Evolutionary conservation across 2,797 vertebrate species (phyloP), one percentile per base, ranked within the genome.

Genomic region (Limnodromus scolopaceus): DNA sequence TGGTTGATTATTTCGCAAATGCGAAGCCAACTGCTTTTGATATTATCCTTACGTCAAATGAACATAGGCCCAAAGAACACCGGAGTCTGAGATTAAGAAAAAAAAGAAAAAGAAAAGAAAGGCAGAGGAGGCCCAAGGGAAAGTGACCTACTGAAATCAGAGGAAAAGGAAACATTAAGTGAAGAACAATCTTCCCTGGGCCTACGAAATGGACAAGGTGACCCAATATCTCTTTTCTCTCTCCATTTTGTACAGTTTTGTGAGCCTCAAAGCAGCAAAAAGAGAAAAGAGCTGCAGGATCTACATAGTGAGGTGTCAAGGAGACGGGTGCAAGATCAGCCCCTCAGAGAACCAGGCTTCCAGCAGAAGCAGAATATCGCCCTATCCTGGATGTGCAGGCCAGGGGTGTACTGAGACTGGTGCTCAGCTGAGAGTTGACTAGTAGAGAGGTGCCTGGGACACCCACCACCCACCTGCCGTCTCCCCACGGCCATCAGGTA

Each of bases 381-480:
- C 43, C 34, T 34, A 4, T n/a, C n/a, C n/a, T 0, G 32, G 11
- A 12, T 13, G 54, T 2, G 1, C 25, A 15, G 20, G 61, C 43
- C 43, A 9, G 23, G 12, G 13, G 6, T 0, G 0, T 3, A 32
- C 5, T 7, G 6, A 13, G 16, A 10, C 0, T 1, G 32, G 11
- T 49, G 76, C 15, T 19, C 25, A 4, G 38, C 61, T 15, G 6
- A 38, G 34, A 34, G 17, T 14, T 1, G 38, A 53, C 32, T 5
- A 25, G 19, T 27, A 8, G 54, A 38, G 57, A 24, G 32, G 13
- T 19, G 9, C 7, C 3, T 0, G 1, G 30, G 11, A 4, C 16
- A 25, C 10, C 65, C 5, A 0, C 2, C 36, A 43, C 14, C 28
- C 54, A 4, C 30, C n/a, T 2, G 15, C 27, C n/a, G 0, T 46